A percentile compares a stretch with the other conserved stretches of the same genome.
Conservation (phyloP, 2,797 vertebrate genomes). For the Poeciliopsis presidionis region DNA sequence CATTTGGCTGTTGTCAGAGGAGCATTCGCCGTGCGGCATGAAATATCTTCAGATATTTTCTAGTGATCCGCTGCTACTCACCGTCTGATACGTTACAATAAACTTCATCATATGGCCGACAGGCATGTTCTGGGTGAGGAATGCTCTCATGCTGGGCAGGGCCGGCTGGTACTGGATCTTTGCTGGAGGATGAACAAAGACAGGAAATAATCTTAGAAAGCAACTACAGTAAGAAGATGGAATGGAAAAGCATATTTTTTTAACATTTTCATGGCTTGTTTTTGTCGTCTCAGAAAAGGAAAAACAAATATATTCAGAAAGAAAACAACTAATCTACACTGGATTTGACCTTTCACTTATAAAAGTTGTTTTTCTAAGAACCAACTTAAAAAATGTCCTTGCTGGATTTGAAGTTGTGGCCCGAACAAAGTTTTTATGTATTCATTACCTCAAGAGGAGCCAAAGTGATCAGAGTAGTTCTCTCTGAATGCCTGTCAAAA, state of each 20-base stretch:
- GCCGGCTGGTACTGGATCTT: constrained; percentile 77
- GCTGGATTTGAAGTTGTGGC: not conserved
- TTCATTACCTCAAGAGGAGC: not conserved
- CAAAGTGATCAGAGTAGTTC: not conserved
- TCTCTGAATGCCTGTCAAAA: not conserved
- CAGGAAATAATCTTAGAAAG: constrained; percentile 22
- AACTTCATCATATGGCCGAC: constrained; percentile 82
- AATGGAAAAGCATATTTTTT: not conserved
- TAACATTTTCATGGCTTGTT: not conserved
- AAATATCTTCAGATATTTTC: not conserved
- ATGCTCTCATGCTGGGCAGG: constrained; percentile 73
- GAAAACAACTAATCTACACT: not conserved
- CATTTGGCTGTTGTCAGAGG: not conserved
- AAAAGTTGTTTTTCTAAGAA: not conserved
- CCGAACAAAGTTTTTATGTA: not conserved
- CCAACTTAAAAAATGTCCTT: not conserved
- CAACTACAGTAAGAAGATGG: not conserved
- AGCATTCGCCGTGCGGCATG: not conserved
- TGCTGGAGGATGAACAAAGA: constrained; percentile 63
- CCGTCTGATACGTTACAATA: constrained; percentile 80
- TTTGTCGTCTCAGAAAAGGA: not conserved
- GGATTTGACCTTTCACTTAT: not conserved
- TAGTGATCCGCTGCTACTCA: constrained; percentile 60
- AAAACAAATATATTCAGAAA: not conserved
- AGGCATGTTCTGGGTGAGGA: constrained; percentile 79